Evolutionary conservation across 2,888 invertebrate genomes (phyloP).

Genomic region (Metellina segmentata): DNA sequence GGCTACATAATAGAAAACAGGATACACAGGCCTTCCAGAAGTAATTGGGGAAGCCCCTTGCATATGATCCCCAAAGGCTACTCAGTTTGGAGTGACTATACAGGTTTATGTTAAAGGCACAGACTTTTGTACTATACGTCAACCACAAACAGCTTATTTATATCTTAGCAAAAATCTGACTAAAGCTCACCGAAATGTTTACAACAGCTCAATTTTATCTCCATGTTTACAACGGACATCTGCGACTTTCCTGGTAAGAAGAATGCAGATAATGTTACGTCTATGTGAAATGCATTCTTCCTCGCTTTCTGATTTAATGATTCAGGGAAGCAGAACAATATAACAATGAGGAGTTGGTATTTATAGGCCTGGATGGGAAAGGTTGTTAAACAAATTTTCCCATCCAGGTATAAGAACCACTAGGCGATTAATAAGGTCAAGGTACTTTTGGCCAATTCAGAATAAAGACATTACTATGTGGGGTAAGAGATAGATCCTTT

Average conservation of each 20-base stretch:
- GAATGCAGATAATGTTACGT: constrained; percentile 55
- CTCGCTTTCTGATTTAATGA: not conserved
- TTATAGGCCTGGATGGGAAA: too few relatives aligned
- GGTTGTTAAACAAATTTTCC: not conserved
- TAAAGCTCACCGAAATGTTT: constrained; percentile 79
- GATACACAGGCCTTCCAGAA: constrained; percentile 20
- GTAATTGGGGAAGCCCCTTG: constrained; percentile 13
- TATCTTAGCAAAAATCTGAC: constrained; percentile 20
- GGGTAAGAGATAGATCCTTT: not conserved
- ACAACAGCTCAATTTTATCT: not conserved
- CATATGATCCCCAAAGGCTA: constrained; percentile 9
- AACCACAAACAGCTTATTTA: constrained; percentile 73
- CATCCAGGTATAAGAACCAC: not conserved
- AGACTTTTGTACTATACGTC: constrained; percentile 46
- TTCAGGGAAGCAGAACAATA: not conserved
- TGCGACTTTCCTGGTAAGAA: constrained; percentile 78
- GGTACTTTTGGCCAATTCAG: not conserved
- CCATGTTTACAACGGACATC: constrained; percentile 63
- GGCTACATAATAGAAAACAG: constrained; percentile 3
- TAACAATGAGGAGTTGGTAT: not conserved
- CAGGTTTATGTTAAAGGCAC: constrained; percentile 69
- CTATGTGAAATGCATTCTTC: not conserved
- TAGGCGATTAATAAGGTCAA: not conserved
- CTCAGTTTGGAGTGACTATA: not conserved
- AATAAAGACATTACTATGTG: not conserved